Conservation (phyloP, 2,113 vertebrate species). For the Chionis minor region DNA sequence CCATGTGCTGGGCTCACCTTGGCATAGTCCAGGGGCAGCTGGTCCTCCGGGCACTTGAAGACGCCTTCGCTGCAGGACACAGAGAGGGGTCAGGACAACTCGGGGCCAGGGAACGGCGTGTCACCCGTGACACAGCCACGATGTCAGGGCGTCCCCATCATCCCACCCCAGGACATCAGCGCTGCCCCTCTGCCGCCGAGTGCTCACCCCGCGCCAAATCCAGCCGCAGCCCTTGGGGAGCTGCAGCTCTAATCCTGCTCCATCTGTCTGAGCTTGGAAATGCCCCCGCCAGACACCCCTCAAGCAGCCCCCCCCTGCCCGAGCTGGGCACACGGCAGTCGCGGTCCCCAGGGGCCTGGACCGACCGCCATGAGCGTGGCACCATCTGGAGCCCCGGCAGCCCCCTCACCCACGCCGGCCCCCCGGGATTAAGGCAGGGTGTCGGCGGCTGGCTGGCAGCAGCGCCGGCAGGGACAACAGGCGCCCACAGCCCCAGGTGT, state of each 20-base stretch:
- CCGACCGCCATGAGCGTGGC: background rate
- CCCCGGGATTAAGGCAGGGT: background rate
- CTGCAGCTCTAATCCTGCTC: background rate
- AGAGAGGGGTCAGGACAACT: background rate
- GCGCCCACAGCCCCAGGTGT: background rate
- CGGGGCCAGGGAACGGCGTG: rapidly evolving
- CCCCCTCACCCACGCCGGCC: background rate
- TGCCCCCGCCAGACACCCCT: conserved; percentile 1
- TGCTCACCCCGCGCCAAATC: rapidly evolving
- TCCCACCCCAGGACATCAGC: rapidly evolving
- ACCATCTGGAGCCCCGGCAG: conserved; percentile 50
- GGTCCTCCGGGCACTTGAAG: conserved; percentile 92
- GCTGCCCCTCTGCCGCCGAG: background rate
- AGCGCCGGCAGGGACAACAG: background rate
- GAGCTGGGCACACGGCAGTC: background rate
- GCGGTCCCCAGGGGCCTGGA: background rate
- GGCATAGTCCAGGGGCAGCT: conserved; percentile 90
- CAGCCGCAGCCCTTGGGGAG: background rate
- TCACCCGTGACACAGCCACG: background rate
- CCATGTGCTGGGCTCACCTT: conserved; percentile 76
- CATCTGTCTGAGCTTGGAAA: conserved; percentile 63
- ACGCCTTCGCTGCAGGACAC: conserved; percentile 85
- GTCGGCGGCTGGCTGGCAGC: background rate
- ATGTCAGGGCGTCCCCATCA: rapidly evolving
- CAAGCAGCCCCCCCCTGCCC: background rate